Conservation (phyloP, 2,888 invertebrate genomes). For the Mycogona germanica region DNA sequence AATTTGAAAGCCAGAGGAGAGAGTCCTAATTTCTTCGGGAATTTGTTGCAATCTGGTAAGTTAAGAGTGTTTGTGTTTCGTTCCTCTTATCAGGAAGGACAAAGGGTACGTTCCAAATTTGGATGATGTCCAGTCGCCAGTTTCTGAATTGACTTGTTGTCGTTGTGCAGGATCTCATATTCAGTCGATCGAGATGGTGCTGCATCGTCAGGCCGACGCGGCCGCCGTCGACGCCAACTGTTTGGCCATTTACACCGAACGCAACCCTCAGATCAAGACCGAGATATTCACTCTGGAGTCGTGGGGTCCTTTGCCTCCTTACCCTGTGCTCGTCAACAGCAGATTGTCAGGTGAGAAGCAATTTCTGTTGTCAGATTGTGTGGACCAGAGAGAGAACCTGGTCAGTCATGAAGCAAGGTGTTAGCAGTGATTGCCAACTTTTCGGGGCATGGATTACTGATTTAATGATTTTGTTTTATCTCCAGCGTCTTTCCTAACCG, state of each 20-base stretch:
- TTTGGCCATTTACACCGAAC: slow-evolving; percentile 42
- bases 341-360: slow-evolving; percentile 44
- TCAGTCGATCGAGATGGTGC: slow-evolving; percentile 48
- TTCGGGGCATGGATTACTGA: too few relatives aligned
- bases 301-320: slow-evolving; percentile 52
- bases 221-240: slow-evolving; percentile 51
- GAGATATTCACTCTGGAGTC: slow-evolving; percentile 46
- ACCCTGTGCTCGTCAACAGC: slow-evolving; percentile 48
- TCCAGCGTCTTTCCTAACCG: slow-evolving; percentile 37
- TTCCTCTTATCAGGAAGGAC: neutral
- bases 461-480: neutral
- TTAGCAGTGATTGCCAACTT: neutral
- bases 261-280: slow-evolving; percentile 44
- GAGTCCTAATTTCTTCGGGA: slow-evolving; percentile 48
- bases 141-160: neutral
- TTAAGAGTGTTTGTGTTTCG: slow-evolving; percentile 16
- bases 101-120: neutral
- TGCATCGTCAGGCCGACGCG: slow-evolving; percentile 47
- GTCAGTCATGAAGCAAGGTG: neutral
- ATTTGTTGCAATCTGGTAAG: slow-evolving; percentile 39
- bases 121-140: neutral
- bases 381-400: neutral
- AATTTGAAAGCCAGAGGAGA: slow-evolving; percentile 44
- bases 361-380: neutral
- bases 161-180: slow-evolving; percentile 42